These are phyloP conservation scores for Galeopterus variegatus DNA, from an alignment of 2,113 vertebrate genomes.

Conservation along the genomic window DNA sequence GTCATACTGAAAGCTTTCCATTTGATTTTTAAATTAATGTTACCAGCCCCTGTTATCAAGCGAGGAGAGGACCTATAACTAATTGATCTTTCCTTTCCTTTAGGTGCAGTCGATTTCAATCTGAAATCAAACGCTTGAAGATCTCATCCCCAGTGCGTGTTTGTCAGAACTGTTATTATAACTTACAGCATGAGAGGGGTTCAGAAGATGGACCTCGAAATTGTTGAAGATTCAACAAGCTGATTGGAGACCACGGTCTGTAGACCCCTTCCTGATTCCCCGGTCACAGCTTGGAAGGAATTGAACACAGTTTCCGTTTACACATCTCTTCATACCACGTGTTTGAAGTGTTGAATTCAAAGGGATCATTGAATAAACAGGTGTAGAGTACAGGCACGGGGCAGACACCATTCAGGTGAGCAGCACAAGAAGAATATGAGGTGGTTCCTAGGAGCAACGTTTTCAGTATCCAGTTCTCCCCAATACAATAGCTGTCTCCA, in stretches of 20 bases:
- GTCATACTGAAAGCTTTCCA: background rate
- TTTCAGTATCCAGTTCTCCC: slow-evolving; percentile 55
- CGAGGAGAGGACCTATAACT: fast-evolving
- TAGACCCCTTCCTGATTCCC: background rate
- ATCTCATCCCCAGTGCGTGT: slow-evolving; percentile 98
- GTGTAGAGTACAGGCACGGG: slow-evolving; percentile 57
- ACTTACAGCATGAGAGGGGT: slow-evolving; percentile 96
- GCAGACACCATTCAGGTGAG: background rate
- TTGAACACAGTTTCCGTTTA: slow-evolving; percentile 82
- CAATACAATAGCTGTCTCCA: slow-evolving; percentile 56
- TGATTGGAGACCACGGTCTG: background rate
- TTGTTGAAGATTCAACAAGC: slow-evolving; percentile 81
- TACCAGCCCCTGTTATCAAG: too few relatives aligned
- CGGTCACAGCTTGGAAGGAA: background rate
- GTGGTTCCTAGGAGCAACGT: slow-evolving; percentile 64
- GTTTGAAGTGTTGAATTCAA: slow-evolving; percentile 86
- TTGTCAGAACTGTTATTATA: slow-evolving; percentile 99
- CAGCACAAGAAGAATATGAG: slow-evolving; percentile 65
- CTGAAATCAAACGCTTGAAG: slow-evolving; percentile 98
- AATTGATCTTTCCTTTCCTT: background rate
- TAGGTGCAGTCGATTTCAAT: slow-evolving; percentile 99
- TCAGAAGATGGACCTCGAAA: slow-evolving; percentile 93
- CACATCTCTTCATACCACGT: slow-evolving; percentile 78
- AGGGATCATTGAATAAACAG: slow-evolving; percentile 87
- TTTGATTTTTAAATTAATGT: fast-evolving